Evolutionary conservation across 2,888 invertebrate genomes (phyloP).

Genomic region (Dryocosmus kuriphilus): DNA sequence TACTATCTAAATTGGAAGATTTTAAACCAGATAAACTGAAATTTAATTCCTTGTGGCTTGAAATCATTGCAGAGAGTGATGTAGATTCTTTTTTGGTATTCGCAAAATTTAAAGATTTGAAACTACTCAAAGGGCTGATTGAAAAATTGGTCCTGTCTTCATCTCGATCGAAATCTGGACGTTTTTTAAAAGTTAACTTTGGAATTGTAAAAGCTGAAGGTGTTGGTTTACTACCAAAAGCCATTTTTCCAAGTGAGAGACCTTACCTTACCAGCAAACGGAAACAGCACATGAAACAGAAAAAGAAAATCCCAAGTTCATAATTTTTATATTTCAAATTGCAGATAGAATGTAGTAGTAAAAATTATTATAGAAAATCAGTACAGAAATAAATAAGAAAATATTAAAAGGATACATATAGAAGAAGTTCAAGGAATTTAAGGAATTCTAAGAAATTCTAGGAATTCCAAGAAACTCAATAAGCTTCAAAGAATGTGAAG

Average conservation of each 20-base stretch:
- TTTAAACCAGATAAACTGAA: background rate
- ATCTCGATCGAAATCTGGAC: background rate
- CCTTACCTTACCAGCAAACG: constrained; percentile 75
- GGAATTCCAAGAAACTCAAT: no score
- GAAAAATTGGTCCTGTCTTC: background rate
- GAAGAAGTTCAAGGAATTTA: no score
- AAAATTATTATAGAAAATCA: no score
- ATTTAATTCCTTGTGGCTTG: background rate
- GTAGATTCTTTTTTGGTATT: background rate
- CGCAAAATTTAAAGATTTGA: background rate
- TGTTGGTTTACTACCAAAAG: constrained; percentile 8
- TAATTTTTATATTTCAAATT: constrained; percentile 29
- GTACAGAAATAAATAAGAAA: no score
- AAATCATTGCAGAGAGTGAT: background rate
- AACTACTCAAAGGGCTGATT: background rate
- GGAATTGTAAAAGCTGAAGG: constrained; percentile 48
- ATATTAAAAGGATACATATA: no score
- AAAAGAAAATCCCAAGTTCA: constrained; percentile 55
- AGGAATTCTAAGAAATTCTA: no score
- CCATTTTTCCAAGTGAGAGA: constrained; percentile 61
- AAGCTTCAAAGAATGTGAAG: no score
- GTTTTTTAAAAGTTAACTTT: constrained; percentile 47
- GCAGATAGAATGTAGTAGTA: no score
- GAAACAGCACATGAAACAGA: constrained; percentile 66
- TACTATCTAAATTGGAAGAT: background rate